Evolutionary conservation across 1,140 invertebrate species (phyloP).

Genomic region (Steinernema feltiae): DNA sequence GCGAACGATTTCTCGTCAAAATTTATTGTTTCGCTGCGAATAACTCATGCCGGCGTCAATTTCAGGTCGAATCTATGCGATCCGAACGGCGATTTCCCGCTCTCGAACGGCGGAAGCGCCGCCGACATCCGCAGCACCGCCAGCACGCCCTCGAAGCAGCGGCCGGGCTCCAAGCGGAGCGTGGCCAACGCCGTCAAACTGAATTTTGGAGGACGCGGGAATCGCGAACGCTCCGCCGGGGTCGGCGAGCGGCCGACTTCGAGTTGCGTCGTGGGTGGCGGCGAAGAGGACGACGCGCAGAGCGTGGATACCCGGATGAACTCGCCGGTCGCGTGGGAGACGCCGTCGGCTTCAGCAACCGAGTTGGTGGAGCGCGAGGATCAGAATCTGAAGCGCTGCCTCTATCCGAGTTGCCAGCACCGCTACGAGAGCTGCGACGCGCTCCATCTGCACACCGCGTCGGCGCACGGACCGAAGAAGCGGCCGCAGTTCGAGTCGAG

Average conservation of each 20-base stretch:
- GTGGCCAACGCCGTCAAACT: neutral
- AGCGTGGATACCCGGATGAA: neutral
- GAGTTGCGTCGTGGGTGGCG: neutral
- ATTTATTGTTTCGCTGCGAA: no score
- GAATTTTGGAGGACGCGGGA: neutral
- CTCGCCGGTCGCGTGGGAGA: neutral
- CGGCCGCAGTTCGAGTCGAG: neutral
- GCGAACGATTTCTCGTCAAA: neutral
- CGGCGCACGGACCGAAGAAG: neutral
- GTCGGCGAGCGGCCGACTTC: neutral
- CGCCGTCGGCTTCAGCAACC: neutral
- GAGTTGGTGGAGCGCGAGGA: neutral
- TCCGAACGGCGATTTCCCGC: neutral
- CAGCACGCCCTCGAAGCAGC: conserved; percentile 6
- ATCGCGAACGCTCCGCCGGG: neutral
- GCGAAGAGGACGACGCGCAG: neutral
- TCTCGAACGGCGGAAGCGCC: neutral
- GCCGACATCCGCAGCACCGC: conserved; percentile 6
- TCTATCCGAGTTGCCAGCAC: neutral
- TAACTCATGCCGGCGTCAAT: neutral
- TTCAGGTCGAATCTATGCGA: conserved; percentile 3
- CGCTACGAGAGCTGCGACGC: conserved; percentile 13
- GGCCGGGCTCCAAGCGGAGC: neutral
- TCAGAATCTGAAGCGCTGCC: neutral
- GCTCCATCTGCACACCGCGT: neutral